These are phyloP conservation scores for Epinotia brunnichana DNA, from an alignment of 2,888 invertebrate species.

Conservation along the genomic window DNA sequence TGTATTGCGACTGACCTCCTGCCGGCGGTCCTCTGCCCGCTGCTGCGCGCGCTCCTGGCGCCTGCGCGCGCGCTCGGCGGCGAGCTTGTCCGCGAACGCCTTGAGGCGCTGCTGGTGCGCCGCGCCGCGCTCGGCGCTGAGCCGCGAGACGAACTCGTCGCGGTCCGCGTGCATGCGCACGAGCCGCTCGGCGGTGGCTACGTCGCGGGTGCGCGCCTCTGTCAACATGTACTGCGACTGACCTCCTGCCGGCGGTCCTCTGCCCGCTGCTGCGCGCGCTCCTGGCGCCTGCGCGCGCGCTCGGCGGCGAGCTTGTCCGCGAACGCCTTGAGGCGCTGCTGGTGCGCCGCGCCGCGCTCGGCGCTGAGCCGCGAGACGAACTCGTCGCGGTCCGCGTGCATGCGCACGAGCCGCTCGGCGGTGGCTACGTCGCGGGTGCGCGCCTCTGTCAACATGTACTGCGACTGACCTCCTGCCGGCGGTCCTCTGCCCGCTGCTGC, in stretches of 20 bases:
- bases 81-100: conserved; percentile 64
- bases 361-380: too few species aligned
- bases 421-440: too few species aligned
- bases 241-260: conserved; percentile 82
- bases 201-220: too few species aligned
- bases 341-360: neutral
- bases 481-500: conserved; percentile 73
- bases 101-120: too few species aligned
- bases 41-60: conserved; percentile 68
- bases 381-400: too few species aligned
- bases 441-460: too few species aligned
- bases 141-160: too few species aligned
- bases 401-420: too few species aligned
- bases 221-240: too few species aligned
- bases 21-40: conserved; percentile 78
- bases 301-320: conserved; percentile 65
- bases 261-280: conserved; percentile 66
- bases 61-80: conserved; percentile 64
- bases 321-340: conserved; percentile 50
- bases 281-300: conserved; percentile 63
- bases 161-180: too few species aligned
- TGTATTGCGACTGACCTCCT: conserved; percentile 64
- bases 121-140: neutral
- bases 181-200: too few species aligned
- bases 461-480: conserved; percentile 76